Evolutionary conservation across 2,888 invertebrate species (phyloP).

Genomic region (Agrochola lota): DNA sequence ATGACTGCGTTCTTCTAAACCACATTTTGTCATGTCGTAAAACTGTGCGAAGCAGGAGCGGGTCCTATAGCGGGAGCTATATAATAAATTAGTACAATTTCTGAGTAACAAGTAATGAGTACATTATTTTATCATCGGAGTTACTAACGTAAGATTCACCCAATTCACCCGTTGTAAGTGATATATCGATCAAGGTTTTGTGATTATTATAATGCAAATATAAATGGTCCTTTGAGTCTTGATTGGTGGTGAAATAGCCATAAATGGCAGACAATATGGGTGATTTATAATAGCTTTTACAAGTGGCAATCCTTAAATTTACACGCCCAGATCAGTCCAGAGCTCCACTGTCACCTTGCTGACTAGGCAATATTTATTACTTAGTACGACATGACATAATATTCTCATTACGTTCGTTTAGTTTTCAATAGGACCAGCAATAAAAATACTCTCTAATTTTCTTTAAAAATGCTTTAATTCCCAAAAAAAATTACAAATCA

Average conservation of each 20-base stretch:
- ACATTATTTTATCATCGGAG: neutral
- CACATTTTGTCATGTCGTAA: too few species aligned
- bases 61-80: too few species aligned
- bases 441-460: neutral
- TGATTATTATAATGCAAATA: neutral
- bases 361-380: neutral
- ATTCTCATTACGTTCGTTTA: neutral
- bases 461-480: constrained; percentile 15
- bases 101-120: neutral
- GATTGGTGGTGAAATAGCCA: neutral
- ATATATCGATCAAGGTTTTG: neutral
- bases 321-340: neutral
- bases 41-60: too few species aligned
- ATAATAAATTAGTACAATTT: too few species aligned
- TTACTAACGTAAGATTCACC: neutral
- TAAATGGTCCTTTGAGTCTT: neutral
- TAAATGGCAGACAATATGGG: neutral
- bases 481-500: constrained; percentile 83
- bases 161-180: neutral
- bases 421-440: neutral
- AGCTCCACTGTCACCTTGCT: neutral
- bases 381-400: neutral
- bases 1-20: too few species aligned
- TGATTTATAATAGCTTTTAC: neutral
- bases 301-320: neutral